A percentile compares a stretch with the other conserved stretches of the same genome.
These are phyloP conservation scores for Tenthredo distinguenda DNA, from an alignment of 2,888 invertebrate species.

Conservation along the genomic window DNA sequence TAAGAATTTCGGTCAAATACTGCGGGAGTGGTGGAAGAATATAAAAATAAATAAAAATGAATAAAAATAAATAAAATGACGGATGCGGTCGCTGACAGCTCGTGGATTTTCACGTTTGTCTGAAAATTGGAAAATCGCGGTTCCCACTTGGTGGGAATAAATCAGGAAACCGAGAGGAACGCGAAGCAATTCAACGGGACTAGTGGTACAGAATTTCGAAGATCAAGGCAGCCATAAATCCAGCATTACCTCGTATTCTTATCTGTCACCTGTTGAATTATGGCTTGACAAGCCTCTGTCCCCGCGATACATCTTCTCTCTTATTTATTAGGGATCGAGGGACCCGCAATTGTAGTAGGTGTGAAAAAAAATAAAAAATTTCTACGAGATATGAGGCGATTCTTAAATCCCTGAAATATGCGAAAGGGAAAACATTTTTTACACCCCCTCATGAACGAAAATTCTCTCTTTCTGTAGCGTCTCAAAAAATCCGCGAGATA, in stretches of 20 bases:
- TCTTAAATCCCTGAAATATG: constrained; percentile 6
- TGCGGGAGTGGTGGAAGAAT: not conserved
- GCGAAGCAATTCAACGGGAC: not conserved
- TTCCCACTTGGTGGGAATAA: constrained; percentile 19
- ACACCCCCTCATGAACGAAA: no score
- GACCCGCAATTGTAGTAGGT: not conserved
- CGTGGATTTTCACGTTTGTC: constrained; percentile 11
- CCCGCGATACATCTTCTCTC: constrained; percentile 18
- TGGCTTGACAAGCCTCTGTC: constrained; percentile 33
- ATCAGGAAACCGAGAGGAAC: constrained; percentile 6
- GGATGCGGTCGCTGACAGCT: not conserved
- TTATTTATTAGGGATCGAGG: constrained; percentile 28
- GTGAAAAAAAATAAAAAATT: not conserved
- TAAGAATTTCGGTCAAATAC: not conserved
- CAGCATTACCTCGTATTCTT: constrained; percentile 32
- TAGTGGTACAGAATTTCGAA: constrained; percentile 11
- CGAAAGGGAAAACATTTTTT: not conserved
- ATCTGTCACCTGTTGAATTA: constrained; percentile 44
- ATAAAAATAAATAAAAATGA: not conserved
- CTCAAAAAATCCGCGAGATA: no score
- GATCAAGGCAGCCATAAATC: constrained; percentile 46
- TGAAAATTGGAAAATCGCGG: constrained; percentile 34
- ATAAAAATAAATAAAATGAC: not conserved
- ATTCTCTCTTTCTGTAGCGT: no score
- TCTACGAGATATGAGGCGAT: not conserved